Conservation (phyloP, 2,888 invertebrate genomes). For the Sclerodermus sp. region DNA sequence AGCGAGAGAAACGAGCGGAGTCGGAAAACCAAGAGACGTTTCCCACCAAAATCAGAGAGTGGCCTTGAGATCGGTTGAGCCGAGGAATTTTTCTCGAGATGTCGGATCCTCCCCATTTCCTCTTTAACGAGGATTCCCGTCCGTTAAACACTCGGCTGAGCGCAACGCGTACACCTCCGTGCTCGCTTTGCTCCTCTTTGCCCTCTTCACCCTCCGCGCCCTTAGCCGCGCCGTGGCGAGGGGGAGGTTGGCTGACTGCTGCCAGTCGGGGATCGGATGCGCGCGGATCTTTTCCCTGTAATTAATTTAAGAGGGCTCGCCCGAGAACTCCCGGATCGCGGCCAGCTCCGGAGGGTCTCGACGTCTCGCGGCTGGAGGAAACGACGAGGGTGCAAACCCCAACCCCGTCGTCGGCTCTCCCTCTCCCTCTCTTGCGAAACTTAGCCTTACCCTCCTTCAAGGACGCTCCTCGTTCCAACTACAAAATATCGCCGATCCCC, state of each 20-base stretch:
- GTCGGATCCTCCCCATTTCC: slow-evolving; percentile 11
- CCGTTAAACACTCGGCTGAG: slow-evolving; percentile 39
- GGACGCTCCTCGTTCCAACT: no score
- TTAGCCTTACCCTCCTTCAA: no score
- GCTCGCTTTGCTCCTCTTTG: slow-evolving; percentile 18
- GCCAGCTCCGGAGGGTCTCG: not conserved
- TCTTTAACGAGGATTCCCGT: slow-evolving; percentile 44
- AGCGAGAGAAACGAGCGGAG: not conserved
- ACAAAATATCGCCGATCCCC: no score
- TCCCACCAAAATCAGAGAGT: no score
- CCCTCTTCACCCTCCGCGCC: slow-evolving; percentile 3
- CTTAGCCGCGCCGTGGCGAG: no score
- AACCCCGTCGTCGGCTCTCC: no score
- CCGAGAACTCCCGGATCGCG: slow-evolving; percentile 29
- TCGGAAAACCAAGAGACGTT: not conserved
- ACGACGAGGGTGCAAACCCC: not conserved
- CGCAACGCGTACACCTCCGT: slow-evolving; percentile 16
- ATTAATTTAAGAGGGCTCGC: slow-evolving; percentile 55
- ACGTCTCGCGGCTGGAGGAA: not conserved
- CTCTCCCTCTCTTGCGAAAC: no score
- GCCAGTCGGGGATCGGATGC: slow-evolving; percentile 34
- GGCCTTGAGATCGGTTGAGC: no score
- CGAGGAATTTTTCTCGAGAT: no score
- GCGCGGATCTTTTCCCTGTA: slow-evolving; percentile 54
- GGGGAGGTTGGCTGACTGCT: slow-evolving; percentile 17